Evolutionary conservation across 2,888 invertebrate genomes (phyloP), one percentile per base, ranked within the genome.

Genomic region (Tetranychus piercei): DNA sequence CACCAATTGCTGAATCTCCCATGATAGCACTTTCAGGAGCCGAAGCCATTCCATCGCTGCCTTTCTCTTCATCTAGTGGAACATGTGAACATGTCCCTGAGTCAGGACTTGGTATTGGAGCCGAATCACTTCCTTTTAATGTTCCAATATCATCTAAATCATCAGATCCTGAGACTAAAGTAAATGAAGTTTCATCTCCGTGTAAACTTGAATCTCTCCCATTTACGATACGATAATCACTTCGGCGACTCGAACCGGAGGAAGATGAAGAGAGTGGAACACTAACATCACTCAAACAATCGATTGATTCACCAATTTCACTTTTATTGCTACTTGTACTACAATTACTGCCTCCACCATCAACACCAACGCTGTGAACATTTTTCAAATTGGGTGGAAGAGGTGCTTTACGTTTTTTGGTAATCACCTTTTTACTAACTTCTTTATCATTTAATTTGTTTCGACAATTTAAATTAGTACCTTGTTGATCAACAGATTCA

Each of bases 401-500:
- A 34, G 44, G 44, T 15, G 44, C 72, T 44, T 44, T 45, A n/a
- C 55, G 72, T 22, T 45, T 72, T 22, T 72, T 45, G 22, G 6
- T 22, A 72, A 34, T 23, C 70, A 15, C 70, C 34, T 34, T 5
- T 18, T 15, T 34, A 18, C 5, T 34, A 70, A 15, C 8, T 20
- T 34, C 34, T 34, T 70, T 34, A 15, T 20, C 15, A 70, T 71
- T 76, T 44, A 75, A 76, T 76, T 71, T n/a, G 70, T 22, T 74
- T 75, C 22, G 79, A 78, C 18, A 77, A 78, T 34, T 34, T 34
- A 34, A 34, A 34, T 34, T 34, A 34, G 34, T 34, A 34, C 43
- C 77, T 77, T 75, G 76, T 71, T 20, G 78, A 78, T 72, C 77
- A 78, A 73, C 78, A 78, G 74, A 76, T 73, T n/a, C 78, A 20